Evolutionary conservation across 2,797 vertebrate species (phyloP), one percentile per base, ranked within the genome.

Genomic region (Platalea minor): DNA sequence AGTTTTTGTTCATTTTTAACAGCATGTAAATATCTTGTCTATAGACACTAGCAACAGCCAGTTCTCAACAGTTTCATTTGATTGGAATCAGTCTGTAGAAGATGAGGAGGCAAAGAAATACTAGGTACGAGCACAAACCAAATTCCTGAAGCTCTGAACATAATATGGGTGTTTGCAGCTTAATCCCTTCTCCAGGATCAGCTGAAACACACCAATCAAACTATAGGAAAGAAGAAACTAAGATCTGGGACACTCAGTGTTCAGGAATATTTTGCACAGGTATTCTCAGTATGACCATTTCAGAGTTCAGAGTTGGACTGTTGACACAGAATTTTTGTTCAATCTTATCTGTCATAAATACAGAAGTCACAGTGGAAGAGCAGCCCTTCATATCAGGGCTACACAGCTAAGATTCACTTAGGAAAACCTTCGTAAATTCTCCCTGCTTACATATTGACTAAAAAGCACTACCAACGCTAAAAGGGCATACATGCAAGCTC

Each of bases 1-100:
- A 91, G 73, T 45, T 93, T 92, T 95, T 57, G 11, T 60, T 72
- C 51, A 69, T 85, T 94, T 92, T 82, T 86, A 78, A 82, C 31
- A 94, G 39, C 46, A 63, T 41, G 69, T 35, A 88, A 92, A 87
- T 77, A 56, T 31, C 45, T 75, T 53, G 3, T 31, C 57, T 84
- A 26, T 6, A 79, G 39, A 31, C 28, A 67, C 43, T 15, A 88
- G 53, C 19, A 61, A 56, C 24, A 89, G 43, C n/a, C 70, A 69
- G 24, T 59, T 73, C 72, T 67, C 75, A 60, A 48, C 43, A 85
- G 54, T 35, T 72, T 31, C 45, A 3, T 61, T 75, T 31, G 28
- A 93, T 33, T 87, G 43, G 37, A 90, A 82, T 12, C 41, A 95
- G 61, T 37, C 57, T 57, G 45, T 4, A 79, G 59, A 91, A 82